Percentiles rank a stretch among this genome's conserved stretches.
phyloP scores from a whole-genome alignment of 2,113 vertebrate genomes.

The Pangasianodon hypophthalmus region DNA sequence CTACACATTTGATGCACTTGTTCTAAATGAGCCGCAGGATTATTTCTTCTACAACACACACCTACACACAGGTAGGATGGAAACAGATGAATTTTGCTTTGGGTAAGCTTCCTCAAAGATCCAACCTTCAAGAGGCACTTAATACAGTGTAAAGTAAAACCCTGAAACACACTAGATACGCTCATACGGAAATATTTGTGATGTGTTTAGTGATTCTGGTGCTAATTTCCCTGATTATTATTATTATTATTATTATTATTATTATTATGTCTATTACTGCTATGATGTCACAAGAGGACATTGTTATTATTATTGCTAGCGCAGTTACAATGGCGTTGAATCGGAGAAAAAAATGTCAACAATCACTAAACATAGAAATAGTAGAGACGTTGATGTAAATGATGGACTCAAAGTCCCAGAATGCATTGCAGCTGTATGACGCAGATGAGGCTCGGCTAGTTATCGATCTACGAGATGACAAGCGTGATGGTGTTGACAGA shows the following conservation, averaged over 20 bases:
- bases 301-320: neutral
- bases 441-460: neutral
- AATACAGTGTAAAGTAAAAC: neutral
- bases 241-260: neutral
- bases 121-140: neutral
- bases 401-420: neutral
- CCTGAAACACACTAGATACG: neutral
- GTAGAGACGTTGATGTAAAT: neutral
- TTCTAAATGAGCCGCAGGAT: neutral
- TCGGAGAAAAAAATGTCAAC: too few relatives aligned
- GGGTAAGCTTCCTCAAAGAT: neutral
- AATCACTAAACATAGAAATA: neutral
- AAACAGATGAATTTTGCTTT: neutral
- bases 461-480: neutral
- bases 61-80: neutral
- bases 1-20: constrained; percentile 8
- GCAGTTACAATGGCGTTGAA: neutral
- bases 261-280: neutral
- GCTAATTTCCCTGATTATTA: neutral
- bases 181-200: neutral
- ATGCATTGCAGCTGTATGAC: neutral
- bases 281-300: too few relatives aligned
- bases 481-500: neutral
- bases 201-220: neutral
- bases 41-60: neutral